These are phyloP conservation scores for Tetragonula carbonaria DNA, from an alignment of 2,888 invertebrate species.

Conservation along the genomic window DNA sequence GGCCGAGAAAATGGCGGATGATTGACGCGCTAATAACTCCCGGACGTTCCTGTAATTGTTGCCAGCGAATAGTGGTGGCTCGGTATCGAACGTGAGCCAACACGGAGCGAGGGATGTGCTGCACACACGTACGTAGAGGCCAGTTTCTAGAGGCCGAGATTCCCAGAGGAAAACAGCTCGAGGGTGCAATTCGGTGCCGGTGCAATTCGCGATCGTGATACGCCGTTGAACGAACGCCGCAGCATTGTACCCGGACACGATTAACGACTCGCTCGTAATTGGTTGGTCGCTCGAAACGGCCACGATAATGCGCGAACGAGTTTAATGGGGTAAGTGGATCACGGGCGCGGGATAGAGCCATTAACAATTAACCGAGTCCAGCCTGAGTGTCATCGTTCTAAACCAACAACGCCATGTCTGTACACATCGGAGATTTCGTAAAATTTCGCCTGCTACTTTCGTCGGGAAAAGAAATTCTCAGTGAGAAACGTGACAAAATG, in stretches of 20 bases:
- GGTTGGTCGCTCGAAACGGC: slow-evolving; percentile 47
- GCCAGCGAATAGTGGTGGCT: neutral
- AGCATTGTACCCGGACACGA: slow-evolving; percentile 47
- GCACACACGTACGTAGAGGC: neutral
- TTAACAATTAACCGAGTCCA: slow-evolving; percentile 68
- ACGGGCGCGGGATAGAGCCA: slow-evolving; percentile 61
- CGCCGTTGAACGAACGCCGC: slow-evolving; percentile 37
- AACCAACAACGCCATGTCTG: neutral
- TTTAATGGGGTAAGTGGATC: slow-evolving; percentile 72
- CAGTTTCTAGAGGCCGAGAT: neutral
- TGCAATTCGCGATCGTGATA: slow-evolving; percentile 23
- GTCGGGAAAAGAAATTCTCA: too few species aligned
- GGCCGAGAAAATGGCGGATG: slow-evolving; percentile 17
- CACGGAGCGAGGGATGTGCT: neutral
- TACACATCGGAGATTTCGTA: neutral
- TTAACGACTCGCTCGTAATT: slow-evolving; percentile 66
- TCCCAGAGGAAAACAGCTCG: slow-evolving; percentile 38
- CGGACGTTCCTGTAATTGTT: slow-evolving; percentile 20
- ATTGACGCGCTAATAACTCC: slow-evolving; percentile 40
- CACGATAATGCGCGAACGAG: slow-evolving; percentile 67
- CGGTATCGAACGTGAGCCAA: slow-evolving; percentile 16
- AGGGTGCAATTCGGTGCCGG: slow-evolving; percentile 52
- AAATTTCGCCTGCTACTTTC: too few species aligned
- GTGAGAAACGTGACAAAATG: too few species aligned
- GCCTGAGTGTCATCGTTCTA: slow-evolving; percentile 45